phyloP scores from a whole-genome alignment of 2,113 vertebrate genomes.

The Sphaerodactylus townsendi region DNA sequence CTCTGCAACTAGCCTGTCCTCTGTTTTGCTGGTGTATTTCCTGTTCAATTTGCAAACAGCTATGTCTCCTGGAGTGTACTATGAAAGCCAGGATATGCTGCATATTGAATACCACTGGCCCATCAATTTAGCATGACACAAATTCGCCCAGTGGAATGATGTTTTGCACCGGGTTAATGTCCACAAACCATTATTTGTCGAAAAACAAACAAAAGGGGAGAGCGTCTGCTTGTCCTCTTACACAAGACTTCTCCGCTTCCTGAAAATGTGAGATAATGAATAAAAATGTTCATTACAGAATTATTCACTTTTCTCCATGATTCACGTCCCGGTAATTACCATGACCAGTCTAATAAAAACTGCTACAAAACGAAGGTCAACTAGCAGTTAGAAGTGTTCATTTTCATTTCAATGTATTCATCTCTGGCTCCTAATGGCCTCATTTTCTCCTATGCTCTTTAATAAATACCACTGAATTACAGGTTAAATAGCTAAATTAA shows the following conservation, averaged over 20 bases:
- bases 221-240: conserved; percentile 42
- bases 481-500: conserved; percentile 99
- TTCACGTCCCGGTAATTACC: conserved; percentile 97
- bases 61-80: neutral
- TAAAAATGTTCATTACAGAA: conserved; percentile 96
- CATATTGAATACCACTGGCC: neutral
- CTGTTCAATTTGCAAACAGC: conserved; percentile 27
- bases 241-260: conserved; percentile 66
- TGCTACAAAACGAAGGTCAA: conserved; percentile 98
- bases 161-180: conserved; percentile 46
- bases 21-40: neutral
- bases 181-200: conserved; percentile 70
- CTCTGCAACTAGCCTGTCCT: neutral
- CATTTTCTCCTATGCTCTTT: conserved; percentile 97
- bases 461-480: conserved; percentile 99
- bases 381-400: conserved; percentile 97
- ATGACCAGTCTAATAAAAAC: conserved; percentile 92
- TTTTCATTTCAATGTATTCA: conserved; percentile 99
- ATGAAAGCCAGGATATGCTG: rapidly evolving
- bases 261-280: conserved; percentile 87
- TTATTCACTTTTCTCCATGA: conserved; percentile 93
- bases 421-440: conserved; percentile 97
- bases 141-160: conserved; percentile 25
- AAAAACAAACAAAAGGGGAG: conserved; percentile 75
- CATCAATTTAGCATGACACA: conserved; percentile 29